A percentile compares a stretch with the other conserved stretches of the same genome.
phyloP scores from a whole-genome alignment of 2,113 vertebrate species.

The Podilymbus podiceps region DNA sequence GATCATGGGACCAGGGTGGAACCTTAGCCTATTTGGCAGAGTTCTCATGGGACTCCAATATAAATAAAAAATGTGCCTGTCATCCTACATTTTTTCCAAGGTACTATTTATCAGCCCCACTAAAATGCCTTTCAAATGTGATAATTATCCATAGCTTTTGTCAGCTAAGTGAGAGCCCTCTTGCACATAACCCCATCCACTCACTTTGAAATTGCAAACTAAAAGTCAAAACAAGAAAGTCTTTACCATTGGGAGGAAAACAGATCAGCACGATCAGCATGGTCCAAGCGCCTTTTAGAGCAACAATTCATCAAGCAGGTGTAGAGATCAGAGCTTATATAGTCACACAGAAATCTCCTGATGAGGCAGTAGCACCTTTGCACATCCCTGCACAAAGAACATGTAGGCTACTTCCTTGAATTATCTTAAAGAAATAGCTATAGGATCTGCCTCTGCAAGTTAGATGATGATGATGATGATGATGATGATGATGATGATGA shows the following conservation, averaged over 20 bases:
- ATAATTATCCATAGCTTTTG: neutral
- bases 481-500: too few species aligned
- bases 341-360: neutral
- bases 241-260: neutral
- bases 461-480: neutral
- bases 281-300: neutral
- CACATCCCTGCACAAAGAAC: neutral
- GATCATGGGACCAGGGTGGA: neutral
- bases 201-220: neutral
- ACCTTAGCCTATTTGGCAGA: neutral
- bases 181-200: neutral
- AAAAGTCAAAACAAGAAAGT: neutral
- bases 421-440: neutral
- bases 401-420: neutral
- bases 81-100: neutral
- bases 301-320: neutral
- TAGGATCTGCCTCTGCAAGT: neutral
- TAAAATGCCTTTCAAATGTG: neutral
- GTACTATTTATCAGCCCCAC: neutral
- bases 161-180: neutral
- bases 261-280: neutral
- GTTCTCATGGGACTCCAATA: neutral
- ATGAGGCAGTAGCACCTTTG: neutral
- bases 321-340: neutral
- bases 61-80: neutral